Evolutionary conservation across 2,888 invertebrate species (phyloP), one percentile per base, ranked within the genome.

Genomic region (Stegana nigrithorax): DNA sequence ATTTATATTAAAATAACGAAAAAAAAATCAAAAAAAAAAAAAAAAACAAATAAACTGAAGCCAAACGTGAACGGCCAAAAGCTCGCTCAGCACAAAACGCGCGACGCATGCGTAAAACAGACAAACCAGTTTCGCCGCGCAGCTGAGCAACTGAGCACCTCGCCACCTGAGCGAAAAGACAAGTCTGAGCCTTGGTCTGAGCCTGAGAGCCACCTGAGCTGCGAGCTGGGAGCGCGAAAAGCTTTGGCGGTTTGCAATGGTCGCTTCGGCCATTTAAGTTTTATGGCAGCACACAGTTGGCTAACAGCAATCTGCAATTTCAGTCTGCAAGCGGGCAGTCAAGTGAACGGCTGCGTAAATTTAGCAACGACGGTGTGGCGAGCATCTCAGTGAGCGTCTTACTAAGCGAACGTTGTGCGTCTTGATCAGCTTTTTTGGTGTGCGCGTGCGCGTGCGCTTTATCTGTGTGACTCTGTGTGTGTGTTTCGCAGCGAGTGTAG

Each of bases 241-340:
- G 39, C 39, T 39, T 14, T 4, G 14, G 10, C n/a, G 2, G 3
- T 39, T 39, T 4, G 39, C 39, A 39, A 39, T 39, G 6, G 71
- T 72, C 73, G 72, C 75, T 63, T 56, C 59, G 29, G 42, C 23
- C 45, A 51, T 59, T 55, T 67, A 63, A 67, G 60, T 70, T 73
- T 75, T 70, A 67, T 78, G 79, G 75, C 81, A 82, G 81, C 74
- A 65, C 72, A 67, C 71, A 71, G 81, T 82, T 79, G 78, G 81
- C 81, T 80, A 25, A 14, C 47, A 17, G 23, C 75, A 72, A 71
- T 78, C 70, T 78, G 73, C 77, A 78, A 79, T 74, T 79, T 84
- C 76, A 84, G 84, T 84, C 84, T 83, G 84, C 84, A 83, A 81
- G 80, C 80, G 79, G 82, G 82, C 81, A 82, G 84, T 80, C 78